Evolutionary conservation across 1,140 invertebrate species (phyloP).

Genomic region (Drosophila albomicans): DNA sequence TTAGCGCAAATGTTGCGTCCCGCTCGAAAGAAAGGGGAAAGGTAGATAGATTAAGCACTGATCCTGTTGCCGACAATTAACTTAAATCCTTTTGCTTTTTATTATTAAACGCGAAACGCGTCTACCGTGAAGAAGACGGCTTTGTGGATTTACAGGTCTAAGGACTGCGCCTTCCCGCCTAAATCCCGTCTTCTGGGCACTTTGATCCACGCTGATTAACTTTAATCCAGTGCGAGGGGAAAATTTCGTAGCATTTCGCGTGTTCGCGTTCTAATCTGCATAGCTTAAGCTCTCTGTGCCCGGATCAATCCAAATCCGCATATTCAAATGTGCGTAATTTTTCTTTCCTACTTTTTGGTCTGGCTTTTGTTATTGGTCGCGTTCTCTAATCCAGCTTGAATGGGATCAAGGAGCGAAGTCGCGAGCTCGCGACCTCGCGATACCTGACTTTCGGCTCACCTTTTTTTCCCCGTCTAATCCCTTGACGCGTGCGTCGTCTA

Average conservation of each 20-base stretch:
- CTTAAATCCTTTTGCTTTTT: conserved; percentile 79
- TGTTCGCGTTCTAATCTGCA: conserved; percentile 60
- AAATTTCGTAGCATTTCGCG: conserved; percentile 44
- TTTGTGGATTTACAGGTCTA: neutral
- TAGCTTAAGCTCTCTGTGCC: conserved; percentile 61
- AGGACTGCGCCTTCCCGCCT: conserved; percentile 26
- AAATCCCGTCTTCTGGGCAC: conserved; percentile 43
- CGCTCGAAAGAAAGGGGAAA: neutral
- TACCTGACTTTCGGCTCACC: conserved; percentile 67
- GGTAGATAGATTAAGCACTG: conserved; percentile 4
- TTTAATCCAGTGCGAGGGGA: conserved; percentile 57
- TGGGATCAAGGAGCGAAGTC: conserved; percentile 65
- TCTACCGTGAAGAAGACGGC: neutral
- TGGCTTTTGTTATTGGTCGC: conserved; percentile 15
- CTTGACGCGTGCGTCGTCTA: conserved; percentile 71
- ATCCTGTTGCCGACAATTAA: conserved; percentile 43
- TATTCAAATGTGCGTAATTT: conserved; percentile 64
- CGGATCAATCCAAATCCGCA: conserved; percentile 63
- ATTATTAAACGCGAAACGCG: conserved; percentile 66
- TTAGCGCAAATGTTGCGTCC: neutral
- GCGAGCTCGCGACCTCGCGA: conserved; percentile 45
- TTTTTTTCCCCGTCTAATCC: conserved; percentile 59
- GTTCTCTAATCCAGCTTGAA: conserved; percentile 71
- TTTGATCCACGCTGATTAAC: conserved; percentile 44
- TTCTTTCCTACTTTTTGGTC: conserved; percentile 10